Base-by-base conservation (phyloP, 1,140 invertebrate genomes). In the Apis florea region DNA sequence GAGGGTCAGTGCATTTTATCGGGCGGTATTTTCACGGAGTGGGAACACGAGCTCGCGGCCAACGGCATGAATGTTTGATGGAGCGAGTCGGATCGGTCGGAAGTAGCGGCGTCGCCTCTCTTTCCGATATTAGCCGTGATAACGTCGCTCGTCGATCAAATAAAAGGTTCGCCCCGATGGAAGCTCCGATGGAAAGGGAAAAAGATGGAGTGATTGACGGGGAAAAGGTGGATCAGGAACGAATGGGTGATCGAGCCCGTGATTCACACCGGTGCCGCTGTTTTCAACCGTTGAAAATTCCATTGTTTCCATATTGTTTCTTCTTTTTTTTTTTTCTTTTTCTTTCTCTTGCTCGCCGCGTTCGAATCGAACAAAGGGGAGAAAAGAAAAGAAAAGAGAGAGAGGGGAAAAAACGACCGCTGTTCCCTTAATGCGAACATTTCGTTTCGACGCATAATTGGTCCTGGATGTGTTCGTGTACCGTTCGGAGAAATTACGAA, bases 61-160 rank as follows among this genome's bases (percentile, higher is more conserved):
- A 83, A 82, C 72, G 47, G 79, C 76, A 88, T 88, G 85, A 88
- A 88, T 88, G 85, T 88, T 88, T 88, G 85, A 88, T 87, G 86
- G 85, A 87, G 82, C 85, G 85, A 84, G 74, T 70, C 61, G 71
- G 76, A 88, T 85, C 79, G 86, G 56, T 86, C 74, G 83, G 66
- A 82, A 86, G 86, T 79, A 71, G 59, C 61, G 26, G 64, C 67
- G 69, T 75, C 66, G 63, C 54, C 66, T 71, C 72, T 71, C 67
- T 87, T 80, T 85, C 87, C 73, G 77, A 87, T 88, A 88, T 88
- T 88, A 87, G 74, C 79, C 67, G 56, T 75, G 85, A 88, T 88
- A 88, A 88, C 85, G 86, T 87, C 85, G 82, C 79, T 88, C 86
- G 85, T 84, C 83, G 82, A 88, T 88, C 85, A 84, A 84, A 82